Conservation (phyloP, 2,888 invertebrate genomes). For the Tenthredo distinguenda region DNA sequence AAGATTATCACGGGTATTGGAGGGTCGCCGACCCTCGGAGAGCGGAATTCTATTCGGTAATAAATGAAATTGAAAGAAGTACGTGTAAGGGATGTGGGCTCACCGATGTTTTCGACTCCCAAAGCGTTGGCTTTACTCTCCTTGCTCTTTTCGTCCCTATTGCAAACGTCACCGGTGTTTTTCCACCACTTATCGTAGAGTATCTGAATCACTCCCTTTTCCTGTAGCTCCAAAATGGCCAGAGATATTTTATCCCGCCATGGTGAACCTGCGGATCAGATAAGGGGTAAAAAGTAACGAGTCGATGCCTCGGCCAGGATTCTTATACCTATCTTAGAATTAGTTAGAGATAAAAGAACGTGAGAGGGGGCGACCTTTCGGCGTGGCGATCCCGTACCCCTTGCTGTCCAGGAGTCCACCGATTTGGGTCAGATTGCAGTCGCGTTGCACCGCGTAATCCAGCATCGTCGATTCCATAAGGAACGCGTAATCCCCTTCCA, state of each 20-base stretch:
- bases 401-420: slow-evolving; percentile 92
- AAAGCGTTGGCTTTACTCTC: slow-evolving; percentile 96
- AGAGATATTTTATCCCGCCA: slow-evolving; percentile 98
- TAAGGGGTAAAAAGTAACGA: slow-evolving; percentile 13
- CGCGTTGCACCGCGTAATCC: slow-evolving; percentile 96
- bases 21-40: not conserved
- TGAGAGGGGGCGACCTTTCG: slow-evolving; percentile 84
- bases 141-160: slow-evolving; percentile 91
- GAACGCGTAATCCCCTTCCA: slow-evolving; percentile 96
- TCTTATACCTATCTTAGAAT: not conserved
- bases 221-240: slow-evolving; percentile 96
- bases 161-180: slow-evolving; percentile 95
- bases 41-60: not conserved
- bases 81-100: slow-evolving; percentile 63
- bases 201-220: slow-evolving; percentile 95
- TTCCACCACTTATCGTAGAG: slow-evolving; percentile 99
- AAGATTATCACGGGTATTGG: not conserved
- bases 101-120: slow-evolving; percentile 93
- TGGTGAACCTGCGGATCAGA: slow-evolving; percentile 83
- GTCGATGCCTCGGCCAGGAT: not conserved
- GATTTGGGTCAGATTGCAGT: slow-evolving; percentile 98
- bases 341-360: not conserved
- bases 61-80: not conserved
- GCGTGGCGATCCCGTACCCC: slow-evolving; percentile 98
- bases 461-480: slow-evolving; percentile 99